Evolutionary conservation across 2,113 vertebrate species (phyloP).

Genomic region (Galeopterus variegatus): DNA sequence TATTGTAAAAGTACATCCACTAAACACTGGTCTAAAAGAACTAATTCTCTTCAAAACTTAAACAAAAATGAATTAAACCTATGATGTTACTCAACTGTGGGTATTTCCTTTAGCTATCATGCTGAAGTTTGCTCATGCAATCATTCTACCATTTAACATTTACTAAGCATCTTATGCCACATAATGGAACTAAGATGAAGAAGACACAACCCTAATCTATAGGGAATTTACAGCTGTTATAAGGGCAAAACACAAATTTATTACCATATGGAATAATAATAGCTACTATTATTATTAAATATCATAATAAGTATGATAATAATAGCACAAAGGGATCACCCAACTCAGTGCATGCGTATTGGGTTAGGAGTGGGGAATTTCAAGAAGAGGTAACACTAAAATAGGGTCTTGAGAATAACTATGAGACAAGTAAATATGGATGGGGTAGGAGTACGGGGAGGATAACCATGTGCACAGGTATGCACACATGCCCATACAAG

Average conservation of each 20-base stretch:
- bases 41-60: neutral
- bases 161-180: constrained; percentile 25
- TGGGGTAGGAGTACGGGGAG: neutral
- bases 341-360: neutral
- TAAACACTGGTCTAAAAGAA: neutral
- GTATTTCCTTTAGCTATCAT: constrained; percentile 11
- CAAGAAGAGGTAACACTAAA: neutral
- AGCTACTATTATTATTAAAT: neutral
- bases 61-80: constrained; percentile 10
- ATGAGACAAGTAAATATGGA: neutral
- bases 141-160: constrained; percentile 50
- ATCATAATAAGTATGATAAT: neutral
- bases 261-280: neutral
- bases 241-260: neutral
- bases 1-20: neutral
- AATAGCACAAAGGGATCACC: neutral
- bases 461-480: neutral
- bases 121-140: neutral
- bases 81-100: neutral
- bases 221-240: neutral
- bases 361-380: neutral
- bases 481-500: neutral
- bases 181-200: neutral
- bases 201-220: neutral
- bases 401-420: neutral